Conservation (phyloP, 1,140 invertebrate species). For the Nasonia longicornis region DNA sequence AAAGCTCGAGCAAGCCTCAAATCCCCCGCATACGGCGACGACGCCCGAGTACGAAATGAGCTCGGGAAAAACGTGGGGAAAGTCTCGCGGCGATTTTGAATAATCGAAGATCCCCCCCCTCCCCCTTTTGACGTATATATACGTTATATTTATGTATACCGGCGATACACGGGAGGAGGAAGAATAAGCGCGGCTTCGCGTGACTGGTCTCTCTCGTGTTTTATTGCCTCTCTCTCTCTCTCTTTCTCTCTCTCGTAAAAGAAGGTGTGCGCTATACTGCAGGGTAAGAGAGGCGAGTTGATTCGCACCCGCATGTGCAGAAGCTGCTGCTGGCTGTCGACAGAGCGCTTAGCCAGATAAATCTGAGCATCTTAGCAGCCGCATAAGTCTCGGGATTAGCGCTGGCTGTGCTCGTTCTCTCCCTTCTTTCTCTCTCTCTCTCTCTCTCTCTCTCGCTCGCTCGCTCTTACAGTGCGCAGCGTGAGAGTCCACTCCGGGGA, state of each 20-base stretch:
- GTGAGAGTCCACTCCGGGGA: conserved; percentile 9
- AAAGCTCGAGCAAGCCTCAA: conserved; percentile 37
- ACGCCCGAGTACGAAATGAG: conserved; percentile 29
- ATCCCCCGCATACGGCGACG: conserved; percentile 25
- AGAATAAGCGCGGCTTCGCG: conserved; percentile 25
- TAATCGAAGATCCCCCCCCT: conserved; percentile 32
- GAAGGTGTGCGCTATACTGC: neutral
- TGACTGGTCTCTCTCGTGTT: conserved; percentile 6
- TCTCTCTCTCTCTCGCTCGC: neutral
- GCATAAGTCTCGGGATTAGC: conserved; percentile 68
- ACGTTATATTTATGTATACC: neutral
- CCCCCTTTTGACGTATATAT: neutral
- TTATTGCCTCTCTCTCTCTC: neutral
- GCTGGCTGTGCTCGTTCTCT: conserved; percentile 47
- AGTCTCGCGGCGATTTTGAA: conserved; percentile 32
- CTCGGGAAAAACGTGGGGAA: neutral
- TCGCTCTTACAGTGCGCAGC: neutral
- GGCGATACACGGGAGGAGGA: neutral
- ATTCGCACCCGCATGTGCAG: conserved; percentile 34
- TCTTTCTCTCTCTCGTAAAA: neutral
- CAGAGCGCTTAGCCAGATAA: conserved; percentile 64
- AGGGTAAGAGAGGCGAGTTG: neutral
- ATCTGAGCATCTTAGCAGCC: conserved; percentile 65
- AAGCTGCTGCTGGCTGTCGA: conserved; percentile 26
- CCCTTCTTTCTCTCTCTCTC: conserved; percentile 17